These are phyloP conservation scores for Scopus umbretta DNA, from an alignment of 2,113 vertebrate species.

Conservation along the genomic window DNA sequence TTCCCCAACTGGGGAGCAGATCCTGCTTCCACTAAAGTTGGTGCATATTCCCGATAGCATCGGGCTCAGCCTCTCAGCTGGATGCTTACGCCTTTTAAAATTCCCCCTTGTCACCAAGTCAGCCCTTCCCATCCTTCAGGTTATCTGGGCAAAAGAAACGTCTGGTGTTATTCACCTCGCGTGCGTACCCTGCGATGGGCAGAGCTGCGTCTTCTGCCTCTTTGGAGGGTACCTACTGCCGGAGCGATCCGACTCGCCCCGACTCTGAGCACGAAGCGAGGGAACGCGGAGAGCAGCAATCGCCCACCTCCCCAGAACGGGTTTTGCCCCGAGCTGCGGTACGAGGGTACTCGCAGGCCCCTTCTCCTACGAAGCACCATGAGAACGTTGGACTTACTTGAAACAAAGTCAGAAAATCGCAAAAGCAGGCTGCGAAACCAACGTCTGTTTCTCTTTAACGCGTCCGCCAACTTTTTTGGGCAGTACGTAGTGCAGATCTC, in stretches of 20 bases:
- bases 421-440: neutral
- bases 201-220: neutral
- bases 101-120: neutral
- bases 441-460: neutral
- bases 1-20: neutral
- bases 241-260: neutral
- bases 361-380: neutral
- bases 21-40: neutral
- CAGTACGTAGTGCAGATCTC: neutral
- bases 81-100: neutral
- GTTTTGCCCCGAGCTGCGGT: conserved; percentile 20
- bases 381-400: neutral
- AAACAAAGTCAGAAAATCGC: neutral
- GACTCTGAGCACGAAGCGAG: neutral
- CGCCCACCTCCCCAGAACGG: neutral
- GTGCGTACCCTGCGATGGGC: neutral
- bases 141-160: neutral
- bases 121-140: neutral
- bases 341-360: neutral
- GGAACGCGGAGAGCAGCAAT: neutral
- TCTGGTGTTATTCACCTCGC: neutral
- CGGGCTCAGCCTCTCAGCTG: neutral
- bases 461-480: neutral
- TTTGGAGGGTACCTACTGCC: neutral
- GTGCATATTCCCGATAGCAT: neutral